Percentiles rank a stretch among this genome's conserved stretches.
Evolutionary conservation across 2,888 invertebrate species (phyloP).

Genomic region (Drosophila formosana): DNA sequence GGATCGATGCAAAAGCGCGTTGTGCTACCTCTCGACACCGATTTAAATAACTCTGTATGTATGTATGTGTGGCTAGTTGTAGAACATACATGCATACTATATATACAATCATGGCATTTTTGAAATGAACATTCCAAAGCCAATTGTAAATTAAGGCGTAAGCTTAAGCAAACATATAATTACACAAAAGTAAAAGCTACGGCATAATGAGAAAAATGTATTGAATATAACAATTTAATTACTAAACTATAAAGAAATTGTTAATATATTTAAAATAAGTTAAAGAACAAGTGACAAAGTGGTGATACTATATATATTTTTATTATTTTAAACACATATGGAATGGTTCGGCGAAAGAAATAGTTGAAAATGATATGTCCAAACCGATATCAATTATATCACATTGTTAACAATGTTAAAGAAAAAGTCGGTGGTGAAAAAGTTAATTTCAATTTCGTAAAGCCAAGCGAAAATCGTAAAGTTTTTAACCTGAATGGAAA

Average conservation of each 20-base stretch:
- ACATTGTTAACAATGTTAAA: background rate
- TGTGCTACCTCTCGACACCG: constrained; percentile 48
- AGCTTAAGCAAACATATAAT: constrained; percentile 15
- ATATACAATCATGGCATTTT: constrained; percentile 22
- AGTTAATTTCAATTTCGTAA: constrained; percentile 15
- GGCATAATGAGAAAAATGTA: background rate
- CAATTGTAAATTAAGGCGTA: constrained; percentile 19
- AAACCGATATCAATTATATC: background rate
- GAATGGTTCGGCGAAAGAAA: background rate
- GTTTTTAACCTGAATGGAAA: constrained; percentile 42
- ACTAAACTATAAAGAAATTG: no score
- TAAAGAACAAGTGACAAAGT: background rate
- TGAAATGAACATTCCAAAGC: constrained; percentile 23
- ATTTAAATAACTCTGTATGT: constrained; percentile 57
- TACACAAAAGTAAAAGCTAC: background rate
- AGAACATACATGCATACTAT: constrained; percentile 1
- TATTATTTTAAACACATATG: no score
- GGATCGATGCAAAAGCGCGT: constrained; percentile 83
- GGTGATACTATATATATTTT: background rate
- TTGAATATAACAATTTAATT: no score
- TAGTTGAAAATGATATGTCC: background rate
- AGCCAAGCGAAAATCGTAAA: constrained; percentile 23
- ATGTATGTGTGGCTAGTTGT: constrained; percentile 32
- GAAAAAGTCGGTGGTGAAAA: constrained; percentile 6
- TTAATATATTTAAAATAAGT: background rate